Evolutionary conservation across 1,140 invertebrate species (phyloP).

Genomic region (Oedothorax gibbosus): DNA sequence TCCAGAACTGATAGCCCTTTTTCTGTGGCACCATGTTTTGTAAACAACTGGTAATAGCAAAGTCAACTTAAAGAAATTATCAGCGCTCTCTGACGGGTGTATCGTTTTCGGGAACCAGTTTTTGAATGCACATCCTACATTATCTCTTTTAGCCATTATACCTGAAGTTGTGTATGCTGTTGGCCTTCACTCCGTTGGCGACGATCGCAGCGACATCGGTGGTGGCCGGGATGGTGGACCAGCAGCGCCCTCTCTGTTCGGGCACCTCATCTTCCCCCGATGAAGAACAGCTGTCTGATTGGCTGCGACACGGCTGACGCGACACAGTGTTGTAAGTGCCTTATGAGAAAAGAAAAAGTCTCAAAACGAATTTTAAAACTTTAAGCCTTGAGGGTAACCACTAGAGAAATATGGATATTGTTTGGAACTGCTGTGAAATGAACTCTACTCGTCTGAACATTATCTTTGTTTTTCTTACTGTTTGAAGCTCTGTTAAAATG

Average conservation of each 20-base stretch:
- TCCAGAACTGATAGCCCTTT: too few species aligned
- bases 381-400: neutral
- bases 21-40: too few species aligned
- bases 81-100: too few species aligned
- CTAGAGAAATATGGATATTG: neutral
- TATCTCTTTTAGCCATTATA: too few species aligned
- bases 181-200: neutral
- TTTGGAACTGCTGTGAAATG: neutral
- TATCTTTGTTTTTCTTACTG: too few species aligned
- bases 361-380: too few species aligned
- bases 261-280: conserved; percentile 1
- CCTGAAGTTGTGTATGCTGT: neutral
- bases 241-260: conserved; percentile 34
- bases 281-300: conserved; percentile 30
- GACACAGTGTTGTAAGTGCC: conserved; percentile 20
- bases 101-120: too few species aligned
- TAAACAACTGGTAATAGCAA: too few species aligned
- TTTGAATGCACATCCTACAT: too few species aligned
- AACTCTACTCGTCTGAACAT: neutral
- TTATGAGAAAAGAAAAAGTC: neutral
- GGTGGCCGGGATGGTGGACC: conserved; percentile 48
- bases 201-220: conserved; percentile 15
- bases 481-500: too few species aligned
- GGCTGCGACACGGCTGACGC: conserved; percentile 23
- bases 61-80: too few species aligned